Evolutionary conservation across 2,888 invertebrate genomes (phyloP).

Genomic region (Drosophila neonasuta): DNA sequence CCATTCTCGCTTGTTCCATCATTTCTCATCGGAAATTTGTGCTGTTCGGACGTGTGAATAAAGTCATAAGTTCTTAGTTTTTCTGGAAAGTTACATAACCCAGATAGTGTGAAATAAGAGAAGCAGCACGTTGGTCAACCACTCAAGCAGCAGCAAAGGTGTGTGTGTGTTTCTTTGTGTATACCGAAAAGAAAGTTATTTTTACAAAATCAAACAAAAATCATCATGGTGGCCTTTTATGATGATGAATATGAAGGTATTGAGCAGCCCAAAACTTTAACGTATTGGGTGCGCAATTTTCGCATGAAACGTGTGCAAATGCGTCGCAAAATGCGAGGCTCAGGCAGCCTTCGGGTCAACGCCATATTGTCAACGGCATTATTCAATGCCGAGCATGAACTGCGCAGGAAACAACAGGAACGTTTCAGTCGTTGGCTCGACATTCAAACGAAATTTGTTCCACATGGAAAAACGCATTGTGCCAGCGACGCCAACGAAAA

Average conservation of each 20-base stretch:
- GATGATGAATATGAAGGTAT: slow-evolving; percentile 62
- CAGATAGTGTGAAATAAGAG: slow-evolving; percentile 37
- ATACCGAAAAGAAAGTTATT: slow-evolving; percentile 46
- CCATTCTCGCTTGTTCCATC: slow-evolving; percentile 21
- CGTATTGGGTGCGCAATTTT: slow-evolving; percentile 84
- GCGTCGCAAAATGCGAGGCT: slow-evolving; percentile 82
- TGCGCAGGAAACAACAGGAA: slow-evolving; percentile 84
- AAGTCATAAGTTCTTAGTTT: slow-evolving; percentile 24
- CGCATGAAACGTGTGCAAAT: slow-evolving; percentile 83
- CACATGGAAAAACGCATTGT: slow-evolving; percentile 62
- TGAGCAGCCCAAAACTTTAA: slow-evolving; percentile 74
- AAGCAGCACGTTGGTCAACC: slow-evolving; percentile 33
- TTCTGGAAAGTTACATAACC: slow-evolving; percentile 47
- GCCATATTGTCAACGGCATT: slow-evolving; percentile 84
- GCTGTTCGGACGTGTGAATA: slow-evolving; percentile 22
- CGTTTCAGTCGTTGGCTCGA: slow-evolving; percentile 83
- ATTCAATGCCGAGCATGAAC: slow-evolving; percentile 83
- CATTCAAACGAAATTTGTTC: slow-evolving; percentile 80
- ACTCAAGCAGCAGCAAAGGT: slow-evolving; percentile 50
- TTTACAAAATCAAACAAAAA: slow-evolving; percentile 9
- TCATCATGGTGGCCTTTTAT: slow-evolving; percentile 59
- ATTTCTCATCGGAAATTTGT: slow-evolving; percentile 41
- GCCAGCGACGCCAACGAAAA: slow-evolving; percentile 47
- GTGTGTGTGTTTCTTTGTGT: slow-evolving; percentile 53
- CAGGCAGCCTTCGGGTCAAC: slow-evolving; percentile 84